Evolutionary conservation across 2,113 vertebrate genomes (phyloP), one percentile per base, ranked within the genome.

Genomic region (Mandrillus leucophaeus): DNA sequence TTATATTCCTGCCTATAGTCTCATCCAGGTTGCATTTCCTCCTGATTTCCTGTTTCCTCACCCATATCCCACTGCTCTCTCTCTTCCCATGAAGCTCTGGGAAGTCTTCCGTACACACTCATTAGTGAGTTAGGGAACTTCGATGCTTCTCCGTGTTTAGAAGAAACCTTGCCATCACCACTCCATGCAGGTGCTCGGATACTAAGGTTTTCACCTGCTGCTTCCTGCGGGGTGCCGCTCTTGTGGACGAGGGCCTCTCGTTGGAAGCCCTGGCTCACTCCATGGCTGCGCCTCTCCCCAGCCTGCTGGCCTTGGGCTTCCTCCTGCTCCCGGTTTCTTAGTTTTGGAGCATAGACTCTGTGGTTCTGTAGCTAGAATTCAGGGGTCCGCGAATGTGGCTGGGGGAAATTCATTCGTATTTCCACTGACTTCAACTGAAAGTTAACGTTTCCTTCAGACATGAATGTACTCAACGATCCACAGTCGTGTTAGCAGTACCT

Each of bases 101-200:
- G 30, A 25, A 5, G 80, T 27, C 68, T 6, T 17, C 8, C 25
- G 14, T 6, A 0, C 3, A 0, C 5, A 1, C 68, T 32, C 57
- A 4, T 5, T 2, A 2, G 1, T 22, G 30, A 7, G 8, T 8
- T 14, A 7, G 6, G 70, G 79, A 50, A 2, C 38, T 27, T 8
- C 0, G 1, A 48, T 55, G 32, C 0, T 0, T 68, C 70, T 48
- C 55, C 17, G 0, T 5, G 2, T 27, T 27, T 32, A 35, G 23
- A 52, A 75, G 13, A n/a, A 30, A 11, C 5, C 18, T 1, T 14
- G 16, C 1, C 10, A 22, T 8, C 35, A 13, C n/a, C 18, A 2
- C 38, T 8, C 25, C 9, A 4, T 0, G 8, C 16, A 3, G 43
- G 2, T 14, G n/a, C 6, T 3, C 7, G 4, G 86, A 3, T 55